Conservation (phyloP, 2,113 vertebrate genomes). For the Mesembrinibis cayennensis region DNA sequence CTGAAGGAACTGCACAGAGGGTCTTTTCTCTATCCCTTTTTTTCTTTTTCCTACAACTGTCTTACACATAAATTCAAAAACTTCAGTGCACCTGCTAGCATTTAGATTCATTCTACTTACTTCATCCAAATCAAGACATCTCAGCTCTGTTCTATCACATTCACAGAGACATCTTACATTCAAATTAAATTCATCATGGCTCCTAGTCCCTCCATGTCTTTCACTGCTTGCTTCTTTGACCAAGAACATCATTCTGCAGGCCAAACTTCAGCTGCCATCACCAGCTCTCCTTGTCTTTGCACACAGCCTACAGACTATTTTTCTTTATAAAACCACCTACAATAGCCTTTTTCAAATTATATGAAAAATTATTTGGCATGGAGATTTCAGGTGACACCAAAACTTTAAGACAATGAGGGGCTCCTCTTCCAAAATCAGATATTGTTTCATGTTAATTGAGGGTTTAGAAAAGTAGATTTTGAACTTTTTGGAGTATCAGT, state of each 20-base stretch:
- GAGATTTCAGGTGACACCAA: background rate
- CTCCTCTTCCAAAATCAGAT: background rate
- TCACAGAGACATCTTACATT: background rate
- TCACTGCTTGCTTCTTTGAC: background rate
- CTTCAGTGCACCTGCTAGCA: background rate
- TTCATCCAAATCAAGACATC: background rate
- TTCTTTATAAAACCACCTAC: background rate
- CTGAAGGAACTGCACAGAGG: background rate
- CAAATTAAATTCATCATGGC: background rate
- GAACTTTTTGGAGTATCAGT: background rate
- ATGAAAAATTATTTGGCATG: background rate
- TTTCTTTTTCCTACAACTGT: background rate
- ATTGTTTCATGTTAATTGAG: background rate
- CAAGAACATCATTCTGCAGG: background rate
- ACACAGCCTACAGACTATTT: background rate
- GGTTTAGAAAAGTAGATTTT: background rate
- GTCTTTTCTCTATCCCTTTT: background rate
- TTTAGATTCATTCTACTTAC: background rate
- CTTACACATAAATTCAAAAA: background rate
- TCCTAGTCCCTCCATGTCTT: background rate
- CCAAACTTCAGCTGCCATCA: background rate
- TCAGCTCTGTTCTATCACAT: background rate
- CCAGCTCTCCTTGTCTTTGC: background rate
- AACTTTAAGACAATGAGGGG: background rate
- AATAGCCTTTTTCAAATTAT: background rate